A percentile compares a stretch with the other conserved stretches of the same genome.
phyloP scores from a whole-genome alignment of 2,888 invertebrate species.

The Drosophila tanythrix region DNA sequence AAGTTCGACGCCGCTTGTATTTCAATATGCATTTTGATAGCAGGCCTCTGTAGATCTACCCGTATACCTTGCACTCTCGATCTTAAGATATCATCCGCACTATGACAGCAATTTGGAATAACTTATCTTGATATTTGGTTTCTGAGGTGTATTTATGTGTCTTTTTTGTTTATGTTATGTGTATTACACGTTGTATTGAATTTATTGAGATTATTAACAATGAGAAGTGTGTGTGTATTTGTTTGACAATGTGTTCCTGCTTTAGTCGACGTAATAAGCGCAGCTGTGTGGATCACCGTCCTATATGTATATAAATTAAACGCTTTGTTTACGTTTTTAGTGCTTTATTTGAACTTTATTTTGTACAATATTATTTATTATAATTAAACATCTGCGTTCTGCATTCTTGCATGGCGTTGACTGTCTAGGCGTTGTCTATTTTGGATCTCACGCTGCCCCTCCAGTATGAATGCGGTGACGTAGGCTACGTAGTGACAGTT shows the following conservation, averaged over 20 bases:
- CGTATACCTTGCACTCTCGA: constrained; percentile 2
- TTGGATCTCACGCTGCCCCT: too few relatives aligned
- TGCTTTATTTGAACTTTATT: too few relatives aligned
- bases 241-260: constrained; percentile 36
- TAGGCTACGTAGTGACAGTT: too few relatives aligned
- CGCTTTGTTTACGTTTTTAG: too few relatives aligned
- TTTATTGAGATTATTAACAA: constrained; percentile 49
- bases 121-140: constrained; percentile 23
- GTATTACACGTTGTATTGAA: constrained; percentile 36
- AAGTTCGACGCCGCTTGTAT: constrained; percentile 99
- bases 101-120: constrained; percentile 55
- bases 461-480: too few relatives aligned
- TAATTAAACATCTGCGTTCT: too few relatives aligned
- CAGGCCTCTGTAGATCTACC: constrained; percentile 8
- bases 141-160: constrained; percentile 20
- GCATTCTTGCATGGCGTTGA: too few relatives aligned
- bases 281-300: constrained; percentile 54
- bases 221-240: constrained; percentile 47
- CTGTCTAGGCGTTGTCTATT: too few relatives aligned
- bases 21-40: constrained; percentile 95
- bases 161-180: constrained; percentile 23
- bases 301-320: not conserved
- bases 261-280: constrained; percentile 54
- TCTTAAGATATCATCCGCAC: constrained; percentile 40
- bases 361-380: too few relatives aligned